Conservation (phyloP, 2,797 vertebrate genomes). For the Acrossocheilus fasciatus region DNA sequence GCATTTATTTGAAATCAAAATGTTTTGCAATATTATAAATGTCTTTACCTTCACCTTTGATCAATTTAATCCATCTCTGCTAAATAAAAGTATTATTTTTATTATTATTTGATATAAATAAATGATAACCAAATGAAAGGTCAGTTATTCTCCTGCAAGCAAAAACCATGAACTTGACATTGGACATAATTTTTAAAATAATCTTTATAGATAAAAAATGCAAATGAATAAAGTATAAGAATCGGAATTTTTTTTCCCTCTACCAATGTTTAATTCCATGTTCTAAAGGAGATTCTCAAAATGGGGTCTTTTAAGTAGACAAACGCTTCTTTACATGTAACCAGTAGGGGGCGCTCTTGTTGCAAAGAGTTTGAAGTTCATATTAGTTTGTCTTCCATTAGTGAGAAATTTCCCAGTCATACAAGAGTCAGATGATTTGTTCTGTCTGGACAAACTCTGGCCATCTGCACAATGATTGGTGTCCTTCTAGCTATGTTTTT, state of each 20-base stretch:
- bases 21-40: not conserved
- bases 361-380: not conserved
- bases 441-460: slow-evolving; percentile 2
- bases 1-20: not conserved
- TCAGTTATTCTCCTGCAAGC: not conserved
- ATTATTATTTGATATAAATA: not conserved
- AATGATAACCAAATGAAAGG: not conserved
- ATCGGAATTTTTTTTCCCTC: not conserved
- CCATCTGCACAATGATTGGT: not conserved
- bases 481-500: slow-evolving; percentile 19
- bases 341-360: slow-evolving; percentile 24
- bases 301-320: not conserved
- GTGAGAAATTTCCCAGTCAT: slow-evolving; percentile 11
- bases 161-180: not conserved
- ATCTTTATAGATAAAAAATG: not conserved
- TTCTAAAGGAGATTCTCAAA: not conserved
- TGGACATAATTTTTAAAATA: not conserved
- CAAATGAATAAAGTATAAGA: not conserved
- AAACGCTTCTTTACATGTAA: not conserved
- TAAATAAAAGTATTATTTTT: not conserved
- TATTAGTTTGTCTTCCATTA: not conserved
- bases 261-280: not conserved
- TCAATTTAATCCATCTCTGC: not conserved
- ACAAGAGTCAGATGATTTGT: slow-evolving; percentile 37
- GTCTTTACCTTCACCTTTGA: not conserved